Evolutionary conservation across 64 coral and sea anemone species (phyloP), one percentile per base, ranked within the genome.

Genomic region (Porites australiensis): DNA sequence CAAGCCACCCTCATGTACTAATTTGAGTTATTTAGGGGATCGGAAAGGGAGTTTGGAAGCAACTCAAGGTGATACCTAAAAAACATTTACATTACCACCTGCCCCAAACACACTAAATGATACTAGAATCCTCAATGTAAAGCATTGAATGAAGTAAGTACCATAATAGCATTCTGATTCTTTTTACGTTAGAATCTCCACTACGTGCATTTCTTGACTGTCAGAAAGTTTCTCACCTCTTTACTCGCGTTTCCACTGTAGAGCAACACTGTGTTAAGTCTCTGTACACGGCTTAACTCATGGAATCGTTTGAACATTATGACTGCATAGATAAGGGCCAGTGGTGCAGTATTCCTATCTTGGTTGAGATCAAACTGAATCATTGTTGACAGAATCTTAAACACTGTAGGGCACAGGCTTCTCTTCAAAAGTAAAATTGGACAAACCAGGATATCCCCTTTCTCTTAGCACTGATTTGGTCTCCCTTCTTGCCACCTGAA

Each of bases 241-340:
- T 66, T 72, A 61, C 13, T 83, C 13, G 89, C 89, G 60, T 91
- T 46, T 46, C 77, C 67, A 18, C 55, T 20, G 5, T 46, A 15
- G 16, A 84, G 64, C 27, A 91, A 72, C 13, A 91, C 77, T 19
- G 89, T 91, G 43, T 83, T 91, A 10, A 91, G 18, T 62, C 79
- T 64, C 21, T 91, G 89, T 2, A 91, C 27, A 14, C 54, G 78
- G 50, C 79, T 91, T 27, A 91, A 62, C 19, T 84, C 89, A 45
- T 84, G 66, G 13, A 13, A 91, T 75, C 89, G 8, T 21, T 47
- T 61, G 22, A 91, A 91, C 89, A 91, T 91, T 5, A 91, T 15
- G 3, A 91, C 43, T 48, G 47, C 79, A 70, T 91, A 91, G 21
- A 91, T 72, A 0, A 91, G 70, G 13, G 46, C 77, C 50, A 91